Base-by-base conservation (phyloP, 2,797 vertebrate species). In the Rhinophrynus dorsalis region DNA sequence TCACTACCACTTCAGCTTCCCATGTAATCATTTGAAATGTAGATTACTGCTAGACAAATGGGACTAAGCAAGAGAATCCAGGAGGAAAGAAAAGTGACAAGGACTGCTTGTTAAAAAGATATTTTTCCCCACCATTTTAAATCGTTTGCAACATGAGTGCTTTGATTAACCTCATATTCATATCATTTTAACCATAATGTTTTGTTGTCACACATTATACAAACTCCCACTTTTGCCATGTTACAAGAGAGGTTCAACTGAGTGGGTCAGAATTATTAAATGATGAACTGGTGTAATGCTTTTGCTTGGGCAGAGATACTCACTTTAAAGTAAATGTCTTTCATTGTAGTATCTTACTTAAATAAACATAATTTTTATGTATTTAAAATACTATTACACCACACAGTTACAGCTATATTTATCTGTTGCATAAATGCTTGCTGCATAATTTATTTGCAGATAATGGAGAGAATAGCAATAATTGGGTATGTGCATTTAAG, bases 11-110 rank as follows among this genome's bases (percentile, higher is more conserved):
- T 91, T 89, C 89, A 89, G 88, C 87, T 89, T 91, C 86, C 89
- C 87, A 88, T 90, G 90, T 91, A 90, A 91, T 92, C 87, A 92
- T 92, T 90, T 91, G 90, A 91, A 92, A 92, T 92, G 90, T 91
- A 92, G 90, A 92, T 92, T 91, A 90, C 88, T 86, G 88, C 86
- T 88, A 91, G 90, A 91, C 90, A 92, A 91, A 90, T 92, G 88
- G 89, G 88, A 92, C 88, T 86, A 86, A 88, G 82, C 84, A 75
- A 82, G 86, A 90, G 79, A 79, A 79, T 74, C 81, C 77, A 75
- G 83, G 80, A 87, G 82, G 85, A 85, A 84, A 80, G 84, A 82
- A 84, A 87, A 89, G 84, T 88, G 88, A 90, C 90, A 88, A 75
- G 79, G 67, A 84, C 83, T 70, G 86, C 90, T 88, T 86, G 82